Conservation (phyloP, 2,888 invertebrate species). For the Conchocele bisecta region DNA sequence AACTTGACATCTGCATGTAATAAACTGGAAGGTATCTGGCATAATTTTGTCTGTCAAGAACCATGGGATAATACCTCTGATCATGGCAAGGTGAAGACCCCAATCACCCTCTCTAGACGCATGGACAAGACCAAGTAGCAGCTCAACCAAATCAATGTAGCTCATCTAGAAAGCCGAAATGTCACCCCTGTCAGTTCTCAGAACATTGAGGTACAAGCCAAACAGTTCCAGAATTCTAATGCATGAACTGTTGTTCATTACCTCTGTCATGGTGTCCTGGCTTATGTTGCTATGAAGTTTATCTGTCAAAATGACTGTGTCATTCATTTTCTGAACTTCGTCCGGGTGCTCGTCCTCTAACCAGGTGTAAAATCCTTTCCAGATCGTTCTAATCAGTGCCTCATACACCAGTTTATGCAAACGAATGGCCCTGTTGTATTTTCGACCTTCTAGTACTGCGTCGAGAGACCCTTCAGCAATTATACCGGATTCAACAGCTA, state of each 20-base stretch:
- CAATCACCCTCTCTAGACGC: no score
- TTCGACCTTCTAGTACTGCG: constrained; percentile 23
- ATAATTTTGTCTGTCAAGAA: constrained; percentile 67
- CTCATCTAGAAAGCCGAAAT: no score
- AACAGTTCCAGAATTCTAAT: constrained; percentile 28
- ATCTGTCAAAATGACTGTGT: background rate
- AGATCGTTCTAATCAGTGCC: constrained; percentile 24
- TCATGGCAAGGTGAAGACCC: constrained; percentile 50
- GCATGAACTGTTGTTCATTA: background rate
- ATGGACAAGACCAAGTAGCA: no score
- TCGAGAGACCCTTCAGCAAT: constrained; percentile 29
- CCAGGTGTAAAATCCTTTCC: background rate
- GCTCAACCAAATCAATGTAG: no score
- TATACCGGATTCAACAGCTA: constrained; percentile 18
- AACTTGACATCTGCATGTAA: constrained; percentile 35
- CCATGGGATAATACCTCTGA: constrained; percentile 54
- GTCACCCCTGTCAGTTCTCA: no score
- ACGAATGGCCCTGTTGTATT: constrained; percentile 44
- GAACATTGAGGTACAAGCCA: no score
- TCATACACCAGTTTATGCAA: constrained; percentile 40
- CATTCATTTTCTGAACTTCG: background rate
- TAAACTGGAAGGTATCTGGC: constrained; percentile 54
- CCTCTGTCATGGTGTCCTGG: background rate
- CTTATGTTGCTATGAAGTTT: background rate
- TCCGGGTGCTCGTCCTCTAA: background rate